phyloP scores from a whole-genome alignment of 1,140 invertebrate species.

The Dermatophagoides farinae region DNA sequence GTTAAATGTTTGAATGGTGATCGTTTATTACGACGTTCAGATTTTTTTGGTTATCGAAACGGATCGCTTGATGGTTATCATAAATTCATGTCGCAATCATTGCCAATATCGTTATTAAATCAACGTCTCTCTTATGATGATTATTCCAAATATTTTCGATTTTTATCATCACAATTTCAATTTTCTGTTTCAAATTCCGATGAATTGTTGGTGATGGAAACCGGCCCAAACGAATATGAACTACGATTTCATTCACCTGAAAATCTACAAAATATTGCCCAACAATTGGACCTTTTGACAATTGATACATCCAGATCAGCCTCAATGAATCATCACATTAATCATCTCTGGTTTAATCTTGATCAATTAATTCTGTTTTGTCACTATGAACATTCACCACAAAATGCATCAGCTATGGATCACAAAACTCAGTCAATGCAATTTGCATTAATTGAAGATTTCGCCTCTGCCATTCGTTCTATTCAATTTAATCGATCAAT shows the following conservation, averaged over 20 bases:
- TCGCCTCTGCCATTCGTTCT: background rate
- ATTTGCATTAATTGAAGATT: background rate
- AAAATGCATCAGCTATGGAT: no score
- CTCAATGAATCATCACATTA: background rate
- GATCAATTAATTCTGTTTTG: background rate
- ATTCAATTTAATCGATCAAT: no score
- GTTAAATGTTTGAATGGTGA: no score
- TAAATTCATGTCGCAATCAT: background rate
- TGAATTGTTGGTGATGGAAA: background rate
- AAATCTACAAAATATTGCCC: background rate
- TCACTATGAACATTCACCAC: background rate
- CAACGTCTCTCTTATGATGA: conserved; percentile 2
- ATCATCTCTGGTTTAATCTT: conserved; percentile 2
- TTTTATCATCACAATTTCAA: background rate
- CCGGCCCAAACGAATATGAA: background rate
- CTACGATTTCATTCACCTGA: background rate
- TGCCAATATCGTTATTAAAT: background rate
- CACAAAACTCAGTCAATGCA: no score
- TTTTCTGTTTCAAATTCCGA: background rate
- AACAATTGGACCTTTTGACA: background rate
- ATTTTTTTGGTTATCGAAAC: no score
- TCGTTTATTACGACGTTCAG: no score
- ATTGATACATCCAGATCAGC: background rate
- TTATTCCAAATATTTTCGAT: background rate
- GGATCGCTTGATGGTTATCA: no score